Evolutionary conservation across 2,797 vertebrate species (phyloP).

Genomic region (Liparis tanakae): DNA sequence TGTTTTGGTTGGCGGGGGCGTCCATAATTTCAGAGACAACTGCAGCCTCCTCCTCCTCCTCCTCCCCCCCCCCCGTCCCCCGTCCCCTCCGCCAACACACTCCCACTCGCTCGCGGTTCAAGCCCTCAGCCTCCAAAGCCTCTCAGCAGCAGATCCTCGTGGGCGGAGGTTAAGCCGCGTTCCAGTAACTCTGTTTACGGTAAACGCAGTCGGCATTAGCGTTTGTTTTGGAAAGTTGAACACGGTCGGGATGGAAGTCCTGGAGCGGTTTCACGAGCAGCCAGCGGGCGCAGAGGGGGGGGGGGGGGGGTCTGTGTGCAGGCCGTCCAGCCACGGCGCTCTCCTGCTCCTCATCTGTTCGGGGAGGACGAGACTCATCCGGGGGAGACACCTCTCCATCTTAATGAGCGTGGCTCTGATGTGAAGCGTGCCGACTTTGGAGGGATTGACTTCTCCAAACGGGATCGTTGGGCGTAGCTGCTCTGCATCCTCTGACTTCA

Average conservation of each 20-base stretch:
- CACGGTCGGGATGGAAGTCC: constrained; percentile 67
- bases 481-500: constrained; percentile 9
- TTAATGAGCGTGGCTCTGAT: constrained; percentile 22
- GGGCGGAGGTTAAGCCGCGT: constrained; percentile 60
- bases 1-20: constrained; percentile 73
- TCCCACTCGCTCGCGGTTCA: constrained; percentile 49
- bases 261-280: constrained; percentile 69
- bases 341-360: constrained; percentile 61
- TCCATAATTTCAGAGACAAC: constrained; percentile 73
- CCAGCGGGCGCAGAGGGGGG: constrained; percentile 56
- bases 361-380: constrained; percentile 49
- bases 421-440: constrained; percentile 25
- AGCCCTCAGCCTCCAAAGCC: constrained; percentile 61
- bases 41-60: constrained; percentile 25
- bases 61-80: not conserved
- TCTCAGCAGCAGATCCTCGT: constrained; percentile 72
- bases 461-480: constrained; percentile 24
- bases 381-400: constrained; percentile 45
- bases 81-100: constrained; percentile 28
- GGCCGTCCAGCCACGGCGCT: constrained; percentile 58
- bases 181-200: constrained; percentile 64
- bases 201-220: constrained; percentile 70
- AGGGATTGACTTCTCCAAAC: constrained; percentile 14
- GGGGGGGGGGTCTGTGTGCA: too few species aligned
- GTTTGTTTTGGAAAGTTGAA: constrained; percentile 76